A percentile compares a stretch with the other conserved stretches of the same genome.
Conservation (phyloP, 1,140 invertebrate genomes). For the Mesaphorura yosii region DNA sequence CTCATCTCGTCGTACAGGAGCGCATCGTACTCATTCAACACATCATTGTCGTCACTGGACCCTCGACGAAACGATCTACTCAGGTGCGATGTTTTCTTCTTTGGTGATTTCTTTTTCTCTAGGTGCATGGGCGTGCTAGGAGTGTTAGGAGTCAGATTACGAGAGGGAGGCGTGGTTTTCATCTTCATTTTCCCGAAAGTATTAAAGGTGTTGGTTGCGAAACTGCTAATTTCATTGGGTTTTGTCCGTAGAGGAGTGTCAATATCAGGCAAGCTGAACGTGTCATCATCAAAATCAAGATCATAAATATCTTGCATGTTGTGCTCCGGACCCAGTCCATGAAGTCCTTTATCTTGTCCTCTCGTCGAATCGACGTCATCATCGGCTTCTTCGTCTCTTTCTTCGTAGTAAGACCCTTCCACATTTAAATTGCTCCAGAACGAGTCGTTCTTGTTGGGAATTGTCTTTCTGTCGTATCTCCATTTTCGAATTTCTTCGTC, state of each 20-base stretch:
- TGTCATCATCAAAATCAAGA: conserved; percentile 12
- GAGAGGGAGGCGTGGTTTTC: no score
- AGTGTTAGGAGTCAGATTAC: no score
- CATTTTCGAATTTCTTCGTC: no score
- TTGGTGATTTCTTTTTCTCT: neutral
- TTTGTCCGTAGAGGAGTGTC: no score
- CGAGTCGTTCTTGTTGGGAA: neutral
- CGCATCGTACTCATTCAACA: no score
- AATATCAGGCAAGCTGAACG: conserved; percentile 15
- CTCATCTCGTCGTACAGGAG: no score
- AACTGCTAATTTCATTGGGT: no score
- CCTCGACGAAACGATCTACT: neutral
- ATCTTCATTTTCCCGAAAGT: no score
- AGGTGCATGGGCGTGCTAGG: neutral
- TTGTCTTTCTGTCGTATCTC: no score
- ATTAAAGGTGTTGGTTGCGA: no score
- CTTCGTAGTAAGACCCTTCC: conserved; percentile 6
- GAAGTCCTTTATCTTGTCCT: neutral
- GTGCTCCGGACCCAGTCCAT: neutral
- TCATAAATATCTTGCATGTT: conserved; percentile 4
- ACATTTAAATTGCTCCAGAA: conserved; percentile 2
- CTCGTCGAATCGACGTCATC: neutral
- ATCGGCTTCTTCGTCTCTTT: conserved; percentile 11
- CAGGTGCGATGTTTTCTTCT: neutral
- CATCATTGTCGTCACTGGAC: no score